These are phyloP conservation scores for Psittacula echo DNA, from an alignment of 2,797 vertebrate genomes.

Conservation along the genomic window DNA sequence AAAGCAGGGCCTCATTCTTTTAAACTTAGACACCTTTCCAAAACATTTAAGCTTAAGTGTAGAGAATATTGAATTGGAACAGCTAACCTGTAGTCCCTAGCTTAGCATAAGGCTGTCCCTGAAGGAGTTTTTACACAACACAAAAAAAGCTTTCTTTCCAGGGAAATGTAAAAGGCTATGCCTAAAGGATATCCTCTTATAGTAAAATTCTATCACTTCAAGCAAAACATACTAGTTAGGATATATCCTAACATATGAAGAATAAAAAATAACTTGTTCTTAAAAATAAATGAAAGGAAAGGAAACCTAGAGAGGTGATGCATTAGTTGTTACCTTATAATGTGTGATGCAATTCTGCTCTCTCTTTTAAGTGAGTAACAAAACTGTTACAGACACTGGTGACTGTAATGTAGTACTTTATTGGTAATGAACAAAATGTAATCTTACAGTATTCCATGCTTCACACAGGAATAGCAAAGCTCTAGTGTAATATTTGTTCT, in stretches of 20 bases:
- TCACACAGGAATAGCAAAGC: not conserved
- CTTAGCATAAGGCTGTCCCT: not conserved
- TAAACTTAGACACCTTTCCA: not conserved
- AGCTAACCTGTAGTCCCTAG: not conserved
- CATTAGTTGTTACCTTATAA: not conserved
- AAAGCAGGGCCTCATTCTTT: not conserved
- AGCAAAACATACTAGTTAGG: not conserved
- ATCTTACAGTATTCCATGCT: not conserved
- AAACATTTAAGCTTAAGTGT: not conserved
- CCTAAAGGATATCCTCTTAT: not conserved
- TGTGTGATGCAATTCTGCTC: not conserved
- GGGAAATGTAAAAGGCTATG: not conserved
- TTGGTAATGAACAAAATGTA: slow-evolving; percentile 2
- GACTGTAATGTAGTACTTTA: not conserved
- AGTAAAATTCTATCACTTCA: not conserved
- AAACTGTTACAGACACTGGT: not conserved
- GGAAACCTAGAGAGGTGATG: not conserved
- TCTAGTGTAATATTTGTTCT: not conserved
- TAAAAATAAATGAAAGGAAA: not conserved
- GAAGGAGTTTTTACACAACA: not conserved
- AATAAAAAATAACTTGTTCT: not conserved
- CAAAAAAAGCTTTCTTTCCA: not conserved
- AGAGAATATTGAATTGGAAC: not conserved
- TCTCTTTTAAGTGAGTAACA: not conserved
- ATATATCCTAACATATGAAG: not conserved